Percentiles rank a stretch among this genome's conserved stretches.
phyloP scores from a whole-genome alignment of 1,140 invertebrate genomes.

The Meloidogyne chitwoodi region DNA sequence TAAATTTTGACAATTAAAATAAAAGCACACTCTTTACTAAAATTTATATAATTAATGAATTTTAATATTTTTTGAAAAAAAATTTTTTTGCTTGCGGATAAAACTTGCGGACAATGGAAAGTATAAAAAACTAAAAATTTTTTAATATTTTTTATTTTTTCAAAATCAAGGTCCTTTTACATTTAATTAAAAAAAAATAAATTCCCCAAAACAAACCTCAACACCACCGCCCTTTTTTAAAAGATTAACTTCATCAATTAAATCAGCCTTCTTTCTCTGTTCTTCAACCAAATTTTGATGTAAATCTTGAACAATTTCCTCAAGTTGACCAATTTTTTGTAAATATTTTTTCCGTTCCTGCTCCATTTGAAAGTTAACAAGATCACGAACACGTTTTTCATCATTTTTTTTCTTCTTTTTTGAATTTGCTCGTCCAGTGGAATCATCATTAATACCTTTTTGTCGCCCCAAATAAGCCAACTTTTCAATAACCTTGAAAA shows the following conservation, averaged over 20 bases:
- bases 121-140: too few species aligned
- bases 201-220: too few species aligned
- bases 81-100: too few species aligned
- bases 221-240: not conserved
- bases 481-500: conserved; percentile 32
- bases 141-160: too few species aligned
- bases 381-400: conserved; percentile 23
- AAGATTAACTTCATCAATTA: not conserved
- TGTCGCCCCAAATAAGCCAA: conserved; percentile 17
- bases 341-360: conserved; percentile 5
- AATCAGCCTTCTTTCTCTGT: not conserved
- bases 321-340: not conserved
- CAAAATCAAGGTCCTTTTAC: too few species aligned
- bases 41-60: too few species aligned
- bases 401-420: conserved; percentile 37
- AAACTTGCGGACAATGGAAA: too few species aligned
- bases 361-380: conserved; percentile 13
- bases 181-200: too few species aligned
- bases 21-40: too few species aligned
- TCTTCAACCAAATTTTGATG: not conserved
- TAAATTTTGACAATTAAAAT: too few species aligned
- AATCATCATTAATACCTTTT: conserved; percentile 39
- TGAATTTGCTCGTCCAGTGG: not conserved
- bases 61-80: too few species aligned
- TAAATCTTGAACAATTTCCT: not conserved